Conservation (phyloP, 2,888 invertebrate genomes). For the Mactromeris polynyma region DNA sequence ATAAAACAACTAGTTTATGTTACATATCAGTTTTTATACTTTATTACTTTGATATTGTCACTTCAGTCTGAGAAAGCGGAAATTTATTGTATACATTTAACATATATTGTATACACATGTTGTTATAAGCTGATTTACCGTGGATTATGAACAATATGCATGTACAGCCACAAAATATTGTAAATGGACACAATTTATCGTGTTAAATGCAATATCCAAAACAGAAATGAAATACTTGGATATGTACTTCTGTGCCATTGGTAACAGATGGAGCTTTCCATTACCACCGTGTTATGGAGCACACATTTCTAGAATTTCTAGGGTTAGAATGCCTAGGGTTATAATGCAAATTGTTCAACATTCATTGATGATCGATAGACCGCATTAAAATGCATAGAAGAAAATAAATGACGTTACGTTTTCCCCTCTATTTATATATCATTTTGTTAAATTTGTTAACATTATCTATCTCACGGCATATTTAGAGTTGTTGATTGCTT, state of each 20-base stretch:
- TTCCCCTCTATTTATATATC: slow-evolving; percentile 35
- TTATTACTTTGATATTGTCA: slow-evolving; percentile 9
- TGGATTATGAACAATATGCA: slow-evolving; percentile 6
- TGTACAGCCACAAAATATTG: neutral
- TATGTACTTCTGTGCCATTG: too few relatives aligned
- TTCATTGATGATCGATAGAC: neutral
- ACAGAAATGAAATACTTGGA: too few relatives aligned
- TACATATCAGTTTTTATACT: slow-evolving; percentile 16
- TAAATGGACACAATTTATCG: neutral
- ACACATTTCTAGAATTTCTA: too few relatives aligned
- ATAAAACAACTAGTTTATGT: neutral
- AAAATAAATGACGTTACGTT: slow-evolving; percentile 31
- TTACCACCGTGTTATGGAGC: too few relatives aligned
- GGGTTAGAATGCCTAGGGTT: too few relatives aligned
- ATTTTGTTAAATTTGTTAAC: slow-evolving; percentile 47
- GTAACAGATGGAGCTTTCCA: too few relatives aligned
- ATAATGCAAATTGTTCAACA: neutral
- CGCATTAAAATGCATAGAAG: neutral
- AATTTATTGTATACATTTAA: neutral
- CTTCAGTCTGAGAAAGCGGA: neutral
- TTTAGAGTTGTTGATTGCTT: slow-evolving; percentile 43
- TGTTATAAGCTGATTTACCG: neutral
- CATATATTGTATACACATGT: neutral
- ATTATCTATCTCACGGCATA: slow-evolving; percentile 41
- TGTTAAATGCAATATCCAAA: neutral